These are phyloP conservation scores for Anthrax anthrax DNA, from an alignment of 2,888 invertebrate species.

Conservation along the genomic window DNA sequence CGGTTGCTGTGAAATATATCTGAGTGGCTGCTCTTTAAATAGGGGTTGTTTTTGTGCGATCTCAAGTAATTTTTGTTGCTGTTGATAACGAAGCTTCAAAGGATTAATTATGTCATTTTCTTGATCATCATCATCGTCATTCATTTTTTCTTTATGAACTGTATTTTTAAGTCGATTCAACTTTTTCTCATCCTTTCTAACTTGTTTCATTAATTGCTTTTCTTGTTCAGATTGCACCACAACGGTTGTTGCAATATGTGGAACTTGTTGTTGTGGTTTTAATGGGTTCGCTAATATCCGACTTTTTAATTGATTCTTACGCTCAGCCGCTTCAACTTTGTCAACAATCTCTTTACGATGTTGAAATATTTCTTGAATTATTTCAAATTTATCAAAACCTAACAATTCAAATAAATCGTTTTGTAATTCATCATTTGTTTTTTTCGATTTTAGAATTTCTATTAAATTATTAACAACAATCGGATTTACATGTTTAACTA, in stretches of 20 bases:
- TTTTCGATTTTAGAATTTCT: slow-evolving; percentile 44
- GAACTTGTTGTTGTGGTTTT: slow-evolving; percentile 31
- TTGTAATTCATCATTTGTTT: slow-evolving; percentile 54
- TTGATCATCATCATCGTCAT: slow-evolving; percentile 23
- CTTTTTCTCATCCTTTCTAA: slow-evolving; percentile 75
- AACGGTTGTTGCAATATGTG: slow-evolving; percentile 65
- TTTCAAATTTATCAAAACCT: slow-evolving; percentile 72
- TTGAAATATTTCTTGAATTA: slow-evolving; percentile 51
- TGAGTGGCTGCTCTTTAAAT: slow-evolving; percentile 10
- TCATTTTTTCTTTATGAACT: slow-evolving; percentile 18
- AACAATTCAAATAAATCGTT: slow-evolving; percentile 77
- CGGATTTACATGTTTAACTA: slow-evolving; percentile 41
- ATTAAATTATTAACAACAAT: slow-evolving; percentile 46
- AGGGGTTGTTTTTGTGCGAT: slow-evolving; percentile 26
- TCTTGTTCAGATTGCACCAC: slow-evolving; percentile 74
- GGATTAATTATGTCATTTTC: slow-evolving; percentile 32
- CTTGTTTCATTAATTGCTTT: slow-evolving; percentile 56
- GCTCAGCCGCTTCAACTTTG: slow-evolving; percentile 24
- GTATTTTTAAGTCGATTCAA: slow-evolving; percentile 31
- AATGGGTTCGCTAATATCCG: slow-evolving; percentile 11
- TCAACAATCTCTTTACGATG: slow-evolving; percentile 43
- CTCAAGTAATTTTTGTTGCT: slow-evolving; percentile 27
- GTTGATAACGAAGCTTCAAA: slow-evolving; percentile 26
- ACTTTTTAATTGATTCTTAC: slow-evolving; percentile 12
- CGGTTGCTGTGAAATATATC: slow-evolving; percentile 36